Conservation (phyloP, 1,140 invertebrate species). For the Drosophila jambulina region DNA sequence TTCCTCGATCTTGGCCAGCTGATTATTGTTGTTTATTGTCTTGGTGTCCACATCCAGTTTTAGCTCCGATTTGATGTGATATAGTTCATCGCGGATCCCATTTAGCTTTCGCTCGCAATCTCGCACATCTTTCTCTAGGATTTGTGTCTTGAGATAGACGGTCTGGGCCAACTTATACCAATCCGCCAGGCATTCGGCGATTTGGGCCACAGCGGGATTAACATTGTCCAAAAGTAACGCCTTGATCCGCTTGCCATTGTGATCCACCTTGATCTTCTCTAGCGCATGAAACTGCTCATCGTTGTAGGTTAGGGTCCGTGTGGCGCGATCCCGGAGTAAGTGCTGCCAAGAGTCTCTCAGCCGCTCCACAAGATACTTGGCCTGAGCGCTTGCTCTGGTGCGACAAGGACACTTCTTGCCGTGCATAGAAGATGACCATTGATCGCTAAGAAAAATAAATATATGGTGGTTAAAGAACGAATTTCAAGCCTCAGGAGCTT, state of each 20-base stretch:
- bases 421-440: constrained; percentile 91
- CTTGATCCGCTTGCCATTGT: constrained; percentile 90
- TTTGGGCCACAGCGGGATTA: constrained; percentile 88
- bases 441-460: constrained; percentile 82
- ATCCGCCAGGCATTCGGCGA: constrained; percentile 91
- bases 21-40: constrained; percentile 69
- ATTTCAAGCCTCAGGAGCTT: too few relatives aligned
- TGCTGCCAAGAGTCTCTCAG: constrained; percentile 96
- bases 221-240: constrained; percentile 88
- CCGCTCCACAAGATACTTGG: constrained; percentile 91
- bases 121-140: constrained; percentile 89
- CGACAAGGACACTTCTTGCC: constrained; percentile 89
- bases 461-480: background rate
- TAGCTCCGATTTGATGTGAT: constrained; percentile 72
- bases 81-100: constrained; percentile 74
- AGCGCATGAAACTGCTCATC: constrained; percentile 97
- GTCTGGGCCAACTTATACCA: constrained; percentile 94
- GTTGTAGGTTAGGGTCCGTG: constrained; percentile 93
- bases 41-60: constrained; percentile 69
- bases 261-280: constrained; percentile 90
- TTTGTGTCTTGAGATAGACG: constrained; percentile 89
- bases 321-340: constrained; percentile 93
- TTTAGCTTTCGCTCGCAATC: constrained; percentile 86
- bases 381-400: constrained; percentile 89
- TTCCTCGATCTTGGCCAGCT: constrained; percentile 77